A percentile compares a stretch with the other conserved stretches of the same genome.
These are phyloP conservation scores for Chrysemys picta DNA, from an alignment of 2,113 vertebrate species.

Conservation along the genomic window DNA sequence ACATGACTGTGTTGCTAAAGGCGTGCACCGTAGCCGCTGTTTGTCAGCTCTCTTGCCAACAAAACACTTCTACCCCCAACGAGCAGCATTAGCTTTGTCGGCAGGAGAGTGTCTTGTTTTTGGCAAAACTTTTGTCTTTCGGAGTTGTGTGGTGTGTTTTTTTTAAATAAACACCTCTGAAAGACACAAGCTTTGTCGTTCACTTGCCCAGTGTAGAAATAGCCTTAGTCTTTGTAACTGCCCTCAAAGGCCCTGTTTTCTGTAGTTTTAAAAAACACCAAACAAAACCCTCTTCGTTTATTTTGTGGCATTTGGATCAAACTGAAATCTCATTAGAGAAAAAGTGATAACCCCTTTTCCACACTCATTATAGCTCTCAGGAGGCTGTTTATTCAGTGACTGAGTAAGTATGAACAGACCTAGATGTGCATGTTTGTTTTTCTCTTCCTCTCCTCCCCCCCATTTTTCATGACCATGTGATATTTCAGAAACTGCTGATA, in stretches of 20 bases:
- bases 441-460: background rate
- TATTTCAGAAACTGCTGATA: background rate
- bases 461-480: background rate
- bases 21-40: too few relatives aligned
- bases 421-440: background rate
- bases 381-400: constrained; percentile 24
- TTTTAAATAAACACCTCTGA: too few relatives aligned
- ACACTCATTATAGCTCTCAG: constrained; percentile 59
- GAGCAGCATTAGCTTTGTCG: too few relatives aligned
- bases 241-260: background rate
- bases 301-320: background rate
- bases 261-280: background rate
- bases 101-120: too few relatives aligned
- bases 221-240: background rate
- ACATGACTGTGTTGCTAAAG: too few relatives aligned
- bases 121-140: too few relatives aligned
- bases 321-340: constrained; percentile 39
- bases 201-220: too few relatives aligned
- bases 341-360: constrained; percentile 14
- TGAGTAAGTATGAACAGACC: background rate
- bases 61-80: too few relatives aligned
- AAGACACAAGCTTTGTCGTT: too few relatives aligned
- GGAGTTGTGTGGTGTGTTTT: too few relatives aligned
- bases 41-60: too few relatives aligned
- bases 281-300: constrained; percentile 51